These are phyloP conservation scores for Aporrectodea caliginosa DNA, from an alignment of 1,140 invertebrate species.

Conservation along the genomic window DNA sequence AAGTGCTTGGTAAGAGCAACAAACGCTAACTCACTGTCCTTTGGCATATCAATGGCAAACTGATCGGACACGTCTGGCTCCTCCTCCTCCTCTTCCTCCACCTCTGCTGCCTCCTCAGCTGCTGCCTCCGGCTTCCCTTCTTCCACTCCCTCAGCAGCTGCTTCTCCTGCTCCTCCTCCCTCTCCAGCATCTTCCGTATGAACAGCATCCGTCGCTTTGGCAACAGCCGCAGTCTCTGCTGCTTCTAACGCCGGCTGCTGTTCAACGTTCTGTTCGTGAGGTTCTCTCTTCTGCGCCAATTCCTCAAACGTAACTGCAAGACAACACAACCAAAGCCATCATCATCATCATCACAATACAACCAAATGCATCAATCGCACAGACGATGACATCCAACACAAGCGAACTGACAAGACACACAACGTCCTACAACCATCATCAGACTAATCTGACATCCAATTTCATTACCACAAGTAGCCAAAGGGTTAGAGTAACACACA, in stretches of 20 bases:
- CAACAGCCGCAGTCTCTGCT: not conserved
- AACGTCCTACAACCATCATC: too few species aligned
- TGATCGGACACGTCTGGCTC: not conserved
- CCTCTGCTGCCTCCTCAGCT: not conserved
- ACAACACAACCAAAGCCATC: too few species aligned
- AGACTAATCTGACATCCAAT: too few species aligned
- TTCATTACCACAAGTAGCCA: too few species aligned
- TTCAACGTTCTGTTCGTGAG: not conserved
- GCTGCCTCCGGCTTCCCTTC: not conserved
- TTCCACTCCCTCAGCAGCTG: constrained; percentile 6
- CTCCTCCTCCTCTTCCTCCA: not conserved
- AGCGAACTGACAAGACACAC: too few species aligned
- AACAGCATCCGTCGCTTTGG: not conserved
- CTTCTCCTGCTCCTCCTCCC: not conserved
- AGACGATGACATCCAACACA: too few species aligned
- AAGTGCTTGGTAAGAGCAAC: too few species aligned
- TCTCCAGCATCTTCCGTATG: not conserved
- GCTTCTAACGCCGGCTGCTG: too few species aligned
- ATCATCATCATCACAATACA: too few species aligned
- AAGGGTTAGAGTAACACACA: too few species aligned
- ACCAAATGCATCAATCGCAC: too few species aligned
- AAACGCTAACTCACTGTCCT: constrained; percentile 12
- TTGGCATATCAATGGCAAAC: constrained; percentile 14
- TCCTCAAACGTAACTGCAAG: not conserved
- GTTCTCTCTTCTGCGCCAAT: not conserved